Conservation (phyloP, 2,113 vertebrate genomes). For the Chiloscyllium plagiosum region DNA sequence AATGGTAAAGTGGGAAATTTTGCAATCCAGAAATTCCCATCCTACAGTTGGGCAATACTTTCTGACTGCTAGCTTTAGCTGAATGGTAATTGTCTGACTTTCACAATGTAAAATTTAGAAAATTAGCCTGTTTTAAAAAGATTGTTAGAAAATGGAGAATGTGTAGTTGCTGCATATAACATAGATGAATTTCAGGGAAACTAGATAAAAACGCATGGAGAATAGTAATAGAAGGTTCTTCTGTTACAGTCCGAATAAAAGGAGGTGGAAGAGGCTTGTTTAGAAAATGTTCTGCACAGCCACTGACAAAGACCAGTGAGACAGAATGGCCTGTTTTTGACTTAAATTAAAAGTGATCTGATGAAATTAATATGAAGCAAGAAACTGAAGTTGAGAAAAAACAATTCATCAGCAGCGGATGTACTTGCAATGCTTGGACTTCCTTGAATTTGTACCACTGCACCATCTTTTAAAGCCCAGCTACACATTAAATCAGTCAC, state of each 20-base stretch:
- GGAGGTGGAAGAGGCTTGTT: neutral
- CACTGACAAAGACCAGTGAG: neutral
- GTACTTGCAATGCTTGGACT: too few relatives aligned
- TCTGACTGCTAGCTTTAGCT: neutral
- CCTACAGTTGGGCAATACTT: neutral
- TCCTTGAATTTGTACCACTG: too few relatives aligned
- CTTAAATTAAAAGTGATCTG: neutral
- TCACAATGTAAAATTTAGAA: neutral
- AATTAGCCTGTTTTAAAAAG: neutral
- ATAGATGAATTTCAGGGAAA: neutral
- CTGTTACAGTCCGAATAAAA: neutral
- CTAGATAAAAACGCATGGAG: neutral
- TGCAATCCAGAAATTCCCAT: neutral
- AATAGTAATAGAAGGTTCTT: too few relatives aligned
- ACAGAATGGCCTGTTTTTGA: neutral
- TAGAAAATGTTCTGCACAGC: neutral
- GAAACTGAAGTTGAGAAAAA: neutral
- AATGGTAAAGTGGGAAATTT: too few relatives aligned
- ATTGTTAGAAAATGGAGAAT: neutral
- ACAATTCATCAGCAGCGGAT: neutral
- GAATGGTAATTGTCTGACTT: too few relatives aligned
- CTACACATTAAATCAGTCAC: too few relatives aligned
- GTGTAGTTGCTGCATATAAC: neutral
- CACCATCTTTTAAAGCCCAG: too few relatives aligned
- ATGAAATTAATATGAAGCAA: neutral